These are phyloP conservation scores for Drosophila parabipectinata DNA, from an alignment of 1,140 invertebrate species.

Conservation along the genomic window DNA sequence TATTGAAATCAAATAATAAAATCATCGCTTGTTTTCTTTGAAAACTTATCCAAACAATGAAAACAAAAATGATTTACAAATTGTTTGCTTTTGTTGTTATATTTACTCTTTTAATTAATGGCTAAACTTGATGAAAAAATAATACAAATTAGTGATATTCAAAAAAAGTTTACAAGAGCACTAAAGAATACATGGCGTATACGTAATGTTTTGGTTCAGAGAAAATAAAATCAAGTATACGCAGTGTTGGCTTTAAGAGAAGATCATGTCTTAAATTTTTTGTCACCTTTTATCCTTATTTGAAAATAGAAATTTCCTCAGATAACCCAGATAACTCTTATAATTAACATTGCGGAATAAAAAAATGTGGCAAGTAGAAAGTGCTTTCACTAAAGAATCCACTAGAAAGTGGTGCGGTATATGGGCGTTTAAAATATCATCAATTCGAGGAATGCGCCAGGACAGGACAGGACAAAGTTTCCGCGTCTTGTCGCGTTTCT, in stretches of 20 bases:
- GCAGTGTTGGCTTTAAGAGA: no score
- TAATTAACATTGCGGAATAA: neutral
- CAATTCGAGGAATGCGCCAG: conserved; percentile 26
- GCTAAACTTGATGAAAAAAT: conserved; percentile 1
- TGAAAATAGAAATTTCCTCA: no score
- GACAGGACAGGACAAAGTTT: conserved; percentile 26
- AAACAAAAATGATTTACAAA: no score
- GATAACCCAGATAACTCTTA: neutral
- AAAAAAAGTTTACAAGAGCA: no score
- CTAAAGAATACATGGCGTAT: no score
- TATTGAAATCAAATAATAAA: no score
- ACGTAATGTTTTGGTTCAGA: neutral
- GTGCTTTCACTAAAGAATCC: neutral
- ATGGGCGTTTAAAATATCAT: conserved; percentile 30
- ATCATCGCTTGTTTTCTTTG: no score
- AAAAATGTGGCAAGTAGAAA: neutral
- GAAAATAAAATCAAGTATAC: no score
- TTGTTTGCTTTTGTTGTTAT: neutral
- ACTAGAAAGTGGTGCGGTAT: neutral
- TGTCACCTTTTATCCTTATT: no score
- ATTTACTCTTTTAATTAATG: neutral
- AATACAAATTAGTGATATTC: no score
- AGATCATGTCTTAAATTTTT: no score
- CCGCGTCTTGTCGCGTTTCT: conserved; percentile 21
- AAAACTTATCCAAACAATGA: no score